Conservation (phyloP, 2,797 vertebrate species). For the Prionace glauca region DNA sequence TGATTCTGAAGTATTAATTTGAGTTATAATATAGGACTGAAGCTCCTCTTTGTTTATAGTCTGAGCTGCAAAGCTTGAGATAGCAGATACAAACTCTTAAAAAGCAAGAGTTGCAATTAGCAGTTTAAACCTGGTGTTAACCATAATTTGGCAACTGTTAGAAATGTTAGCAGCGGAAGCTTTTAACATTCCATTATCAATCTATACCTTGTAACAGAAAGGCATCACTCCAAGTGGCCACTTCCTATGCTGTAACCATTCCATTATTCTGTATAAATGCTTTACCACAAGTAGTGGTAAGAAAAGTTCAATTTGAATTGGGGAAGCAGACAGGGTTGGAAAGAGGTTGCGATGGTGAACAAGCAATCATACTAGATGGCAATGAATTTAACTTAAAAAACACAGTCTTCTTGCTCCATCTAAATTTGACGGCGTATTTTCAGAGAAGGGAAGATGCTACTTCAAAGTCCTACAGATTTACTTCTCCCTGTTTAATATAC, state of each 20-base stretch:
- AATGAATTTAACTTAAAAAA: not conserved
- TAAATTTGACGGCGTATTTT: not conserved
- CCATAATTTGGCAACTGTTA: not conserved
- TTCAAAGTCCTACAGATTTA: not conserved
- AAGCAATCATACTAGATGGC: not conserved
- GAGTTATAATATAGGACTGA: not conserved
- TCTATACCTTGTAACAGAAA: not conserved
- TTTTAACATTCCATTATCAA: not conserved
- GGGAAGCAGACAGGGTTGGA: not conserved
- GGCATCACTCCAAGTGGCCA: not conserved
- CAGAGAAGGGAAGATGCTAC: not conserved
- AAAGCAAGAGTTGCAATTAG: not conserved
- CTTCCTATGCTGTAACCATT: not conserved
- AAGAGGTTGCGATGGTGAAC: too few relatives aligned
- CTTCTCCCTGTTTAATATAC: not conserved
- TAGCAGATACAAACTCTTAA: not conserved
- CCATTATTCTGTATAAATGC: not conserved
- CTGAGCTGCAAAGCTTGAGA: not conserved
- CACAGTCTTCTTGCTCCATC: not conserved
- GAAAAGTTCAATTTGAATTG: not conserved
- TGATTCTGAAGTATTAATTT: not conserved
- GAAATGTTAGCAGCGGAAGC: not conserved
- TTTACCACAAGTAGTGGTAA: not conserved
- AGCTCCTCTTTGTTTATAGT: not conserved
- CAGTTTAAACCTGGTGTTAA: not conserved